These are phyloP conservation scores for Drosophila ironensis DNA, from an alignment of 1,140 invertebrate species.

Conservation along the genomic window DNA sequence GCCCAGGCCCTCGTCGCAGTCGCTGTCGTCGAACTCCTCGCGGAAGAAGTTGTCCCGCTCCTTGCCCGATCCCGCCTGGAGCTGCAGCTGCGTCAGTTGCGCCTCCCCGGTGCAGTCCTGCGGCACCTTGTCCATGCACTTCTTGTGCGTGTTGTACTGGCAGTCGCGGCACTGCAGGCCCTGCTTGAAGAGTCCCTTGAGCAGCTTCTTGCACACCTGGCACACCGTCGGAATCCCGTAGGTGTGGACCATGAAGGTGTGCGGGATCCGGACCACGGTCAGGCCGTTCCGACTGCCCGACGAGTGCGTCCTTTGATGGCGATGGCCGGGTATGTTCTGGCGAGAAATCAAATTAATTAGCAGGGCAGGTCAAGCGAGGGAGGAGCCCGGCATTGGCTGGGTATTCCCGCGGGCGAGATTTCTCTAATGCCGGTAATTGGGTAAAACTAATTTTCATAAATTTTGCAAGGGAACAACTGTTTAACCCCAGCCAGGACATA, in stretches of 20 bases:
- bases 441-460: constrained; percentile 8
- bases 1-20: constrained; percentile 81
- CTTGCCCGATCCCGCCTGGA: constrained; percentile 82
- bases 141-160: constrained; percentile 98
- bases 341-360: constrained; percentile 4
- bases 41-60: constrained; percentile 85
- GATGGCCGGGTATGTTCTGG: constrained; percentile 57
- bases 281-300: constrained; percentile 85
- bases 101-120: constrained; percentile 97
- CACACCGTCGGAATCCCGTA: constrained; percentile 98
- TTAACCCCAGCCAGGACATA: neutral
- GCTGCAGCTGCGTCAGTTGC: constrained; percentile 75
- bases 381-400: neutral
- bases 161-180: constrained; percentile 99
- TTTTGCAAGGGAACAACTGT: neutral
- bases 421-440: constrained; percentile 1
- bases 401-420: neutral
- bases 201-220: constrained; percentile 96
- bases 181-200: constrained; percentile 98
- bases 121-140: constrained; percentile 96
- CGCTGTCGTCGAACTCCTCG: constrained; percentile 88
- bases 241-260: constrained; percentile 95
- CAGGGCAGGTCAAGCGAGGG: neutral
- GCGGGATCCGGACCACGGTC: constrained; percentile 89
- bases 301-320: constrained; percentile 87